These are phyloP conservation scores for Thrips palmi DNA, from an alignment of 1,140 invertebrate genomes.

Conservation along the genomic window DNA sequence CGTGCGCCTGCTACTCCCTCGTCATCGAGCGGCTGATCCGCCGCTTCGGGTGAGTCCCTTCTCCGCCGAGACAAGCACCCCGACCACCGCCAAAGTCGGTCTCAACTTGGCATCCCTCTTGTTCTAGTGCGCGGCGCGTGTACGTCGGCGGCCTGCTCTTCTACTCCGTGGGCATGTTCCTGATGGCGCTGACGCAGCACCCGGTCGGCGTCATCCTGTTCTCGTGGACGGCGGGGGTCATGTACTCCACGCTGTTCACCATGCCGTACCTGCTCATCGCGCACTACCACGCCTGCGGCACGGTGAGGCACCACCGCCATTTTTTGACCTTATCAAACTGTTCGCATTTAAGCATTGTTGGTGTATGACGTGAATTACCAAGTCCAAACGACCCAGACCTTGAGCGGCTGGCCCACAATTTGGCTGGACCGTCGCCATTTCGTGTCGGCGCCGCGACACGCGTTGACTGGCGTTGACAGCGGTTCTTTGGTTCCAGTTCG, in stretches of 20 bases:
- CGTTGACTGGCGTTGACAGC: neutral
- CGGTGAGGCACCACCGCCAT: no score
- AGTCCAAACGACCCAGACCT: no score
- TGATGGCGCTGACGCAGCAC: slow-evolving; percentile 63
- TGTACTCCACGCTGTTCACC: slow-evolving; percentile 94
- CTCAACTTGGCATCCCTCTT: slow-evolving; percentile 9
- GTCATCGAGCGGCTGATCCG: slow-evolving; percentile 75
- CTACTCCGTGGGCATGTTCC: slow-evolving; percentile 73
- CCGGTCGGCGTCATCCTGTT: slow-evolving; percentile 69
- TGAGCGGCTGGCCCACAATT: no score
- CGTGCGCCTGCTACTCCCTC: slow-evolving; percentile 81
- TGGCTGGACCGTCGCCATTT: no score
- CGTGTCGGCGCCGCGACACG: neutral
- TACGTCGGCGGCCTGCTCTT: slow-evolving; percentile 83
- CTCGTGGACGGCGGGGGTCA: slow-evolving; percentile 80
- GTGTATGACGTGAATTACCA: no score
- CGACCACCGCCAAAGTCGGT: no score
- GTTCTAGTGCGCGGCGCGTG: slow-evolving; percentile 59
- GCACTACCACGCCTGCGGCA: slow-evolving; percentile 74
- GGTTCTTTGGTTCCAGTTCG: slow-evolving; percentile 34
- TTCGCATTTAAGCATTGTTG: no score
- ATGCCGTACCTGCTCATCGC: slow-evolving; percentile 90
- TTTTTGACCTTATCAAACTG: no score
- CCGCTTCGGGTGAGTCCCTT: slow-evolving; percentile 45
- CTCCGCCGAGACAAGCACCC: no score